Evolutionary conservation across 2,797 vertebrate species (phyloP), one percentile per base, ranked within the genome.

Genomic region (Lagocephalus sceleratus): DNA sequence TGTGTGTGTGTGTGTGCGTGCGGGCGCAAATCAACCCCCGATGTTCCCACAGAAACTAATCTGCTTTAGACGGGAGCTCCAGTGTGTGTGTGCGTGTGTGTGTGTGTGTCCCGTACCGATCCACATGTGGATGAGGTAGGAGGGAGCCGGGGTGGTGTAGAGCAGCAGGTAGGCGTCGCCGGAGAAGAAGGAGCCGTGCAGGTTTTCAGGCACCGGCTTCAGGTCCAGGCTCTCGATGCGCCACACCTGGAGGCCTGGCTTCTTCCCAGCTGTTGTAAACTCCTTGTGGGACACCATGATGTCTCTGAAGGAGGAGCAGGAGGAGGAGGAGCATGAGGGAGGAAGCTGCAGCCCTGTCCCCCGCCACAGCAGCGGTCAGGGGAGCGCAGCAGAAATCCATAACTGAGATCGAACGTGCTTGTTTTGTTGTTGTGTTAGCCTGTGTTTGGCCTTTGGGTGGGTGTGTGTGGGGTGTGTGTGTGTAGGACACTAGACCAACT

Each of bases 131-230:
- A 97, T 83, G 76, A 90, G 90, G 0, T 95, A 93, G 0, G 85
- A 92, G 2, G 93, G 88, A 20, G 93, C 91, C 2, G 73, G 12
- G 57, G 94, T 92, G 26, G 94, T 95, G 85, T 86, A 91, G 62
- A 97, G 91, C 83, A 96, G 79, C 73, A 97, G 66, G 23, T 97
- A 97, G 19, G 95, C 93, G 1, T 97, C 95, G 0, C 95, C 95
- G 0, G 78, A 89, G 89, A 90, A 97, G 86, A 97, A 97, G 76
- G 86, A 91, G 52, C 95, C 94, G 0, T 94, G 84, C 17, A 92
- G 84, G 32, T 81, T 81, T 66, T 89, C 85, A 8, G 95, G 93
- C 65, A 97, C 91, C 0, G 93, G 93, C 17, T 95, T 95, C 75
- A 97, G 82, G 77, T 97, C 94, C 42, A 97, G 73, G 68, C 90